Conservation (phyloP, 2,113 vertebrate genomes). For the Arvicanthis niloticus region DNA sequence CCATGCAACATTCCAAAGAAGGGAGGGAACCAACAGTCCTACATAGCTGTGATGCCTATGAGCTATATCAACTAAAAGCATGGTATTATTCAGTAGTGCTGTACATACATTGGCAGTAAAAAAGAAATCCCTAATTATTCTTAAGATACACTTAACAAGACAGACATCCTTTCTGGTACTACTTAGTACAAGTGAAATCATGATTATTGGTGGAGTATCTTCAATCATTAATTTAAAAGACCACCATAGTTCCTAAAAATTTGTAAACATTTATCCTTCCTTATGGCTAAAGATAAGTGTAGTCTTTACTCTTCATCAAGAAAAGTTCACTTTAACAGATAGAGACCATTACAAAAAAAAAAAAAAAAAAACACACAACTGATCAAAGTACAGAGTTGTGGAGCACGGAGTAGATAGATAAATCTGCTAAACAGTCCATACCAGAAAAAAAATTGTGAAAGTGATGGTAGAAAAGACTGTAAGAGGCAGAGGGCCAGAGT, state of each 20-base stretch:
- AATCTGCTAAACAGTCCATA: neutral
- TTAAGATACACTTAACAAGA: neutral
- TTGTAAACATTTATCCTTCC: neutral
- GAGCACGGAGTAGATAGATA: neutral
- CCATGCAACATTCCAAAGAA: neutral
- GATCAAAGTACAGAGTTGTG: neutral
- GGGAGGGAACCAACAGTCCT: neutral
- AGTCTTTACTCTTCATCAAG: neutral
- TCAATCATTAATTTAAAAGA: neutral
- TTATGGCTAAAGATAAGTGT: neutral
- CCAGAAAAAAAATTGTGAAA: neutral
- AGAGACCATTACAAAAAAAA: neutral
- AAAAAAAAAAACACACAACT: too few relatives aligned
- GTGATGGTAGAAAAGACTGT: neutral
- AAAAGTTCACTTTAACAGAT: neutral
- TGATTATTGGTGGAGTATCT: neutral
- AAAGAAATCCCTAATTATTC: neutral
- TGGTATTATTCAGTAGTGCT: neutral
- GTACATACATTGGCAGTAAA: neutral
- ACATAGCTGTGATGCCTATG: neutral
- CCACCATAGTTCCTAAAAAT: neutral
- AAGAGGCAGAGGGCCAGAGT: neutral
- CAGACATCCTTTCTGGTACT: neutral
- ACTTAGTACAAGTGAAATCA: neutral
- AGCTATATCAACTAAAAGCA: neutral